Percentiles rank a stretch among this genome's conserved stretches.
Conservation (phyloP, 1,140 invertebrate species). For the Bemisia tabaci region DNA sequence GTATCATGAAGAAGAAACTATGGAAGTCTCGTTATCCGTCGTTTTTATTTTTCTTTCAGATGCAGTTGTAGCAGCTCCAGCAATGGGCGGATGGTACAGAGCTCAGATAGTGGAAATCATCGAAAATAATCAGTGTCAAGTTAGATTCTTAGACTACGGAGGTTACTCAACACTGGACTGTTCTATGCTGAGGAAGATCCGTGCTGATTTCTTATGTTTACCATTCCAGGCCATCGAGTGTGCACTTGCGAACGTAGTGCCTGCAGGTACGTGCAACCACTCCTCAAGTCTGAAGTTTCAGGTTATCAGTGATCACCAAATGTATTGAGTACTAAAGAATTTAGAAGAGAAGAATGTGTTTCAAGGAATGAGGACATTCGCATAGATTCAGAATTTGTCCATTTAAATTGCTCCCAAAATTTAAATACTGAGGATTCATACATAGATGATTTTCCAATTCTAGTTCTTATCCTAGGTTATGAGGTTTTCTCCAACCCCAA, state of each 20-base stretch:
- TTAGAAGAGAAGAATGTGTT: slow-evolving; percentile 4
- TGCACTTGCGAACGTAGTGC: slow-evolving; percentile 73
- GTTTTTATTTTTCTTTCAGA: slow-evolving; percentile 44
- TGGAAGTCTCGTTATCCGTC: no score
- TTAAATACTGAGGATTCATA: no score
- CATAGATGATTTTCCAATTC: no score
- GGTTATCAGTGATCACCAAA: background rate
- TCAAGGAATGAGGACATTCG: background rate
- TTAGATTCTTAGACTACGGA: slow-evolving; percentile 87
- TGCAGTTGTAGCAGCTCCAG: slow-evolving; percentile 74
- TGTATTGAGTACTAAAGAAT: slow-evolving; percentile 5
- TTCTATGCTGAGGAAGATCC: slow-evolving; percentile 66
- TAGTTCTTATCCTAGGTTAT: no score
- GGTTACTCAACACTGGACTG: slow-evolving; percentile 70
- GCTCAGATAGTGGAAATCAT: slow-evolving; percentile 63
- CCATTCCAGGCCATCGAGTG: slow-evolving; percentile 95
- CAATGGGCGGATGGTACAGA: slow-evolving; percentile 74
- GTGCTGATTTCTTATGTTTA: slow-evolving; percentile 78
- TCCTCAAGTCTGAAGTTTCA: no score
- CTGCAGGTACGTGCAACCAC: slow-evolving; percentile 31
- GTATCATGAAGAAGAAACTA: no score
- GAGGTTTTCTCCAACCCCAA: no score
- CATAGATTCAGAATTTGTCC: no score
- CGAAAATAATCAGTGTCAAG: slow-evolving; percentile 48
- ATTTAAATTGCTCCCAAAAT: no score